These are phyloP conservation scores for Gambusia affinis DNA, from an alignment of 2,113 vertebrate species.

Conservation along the genomic window DNA sequence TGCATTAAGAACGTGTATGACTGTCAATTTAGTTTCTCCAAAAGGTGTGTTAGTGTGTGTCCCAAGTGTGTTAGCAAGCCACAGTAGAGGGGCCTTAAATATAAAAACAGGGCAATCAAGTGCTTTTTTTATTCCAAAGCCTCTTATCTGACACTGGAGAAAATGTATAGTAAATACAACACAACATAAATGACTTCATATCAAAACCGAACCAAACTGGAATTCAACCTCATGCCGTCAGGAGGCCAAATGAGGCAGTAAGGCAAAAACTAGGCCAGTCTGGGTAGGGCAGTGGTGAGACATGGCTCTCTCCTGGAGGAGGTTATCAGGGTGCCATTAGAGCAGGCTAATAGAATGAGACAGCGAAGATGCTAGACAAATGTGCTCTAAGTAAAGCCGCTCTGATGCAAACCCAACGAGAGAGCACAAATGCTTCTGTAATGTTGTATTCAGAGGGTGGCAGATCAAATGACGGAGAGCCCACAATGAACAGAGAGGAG, in stretches of 20 bases:
- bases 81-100: background rate
- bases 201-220: conserved; percentile 7
- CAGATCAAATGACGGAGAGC: conserved; percentile 54
- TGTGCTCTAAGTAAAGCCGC: conserved; percentile 68
- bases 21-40: no score
- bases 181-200: background rate
- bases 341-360: conserved; percentile 71
- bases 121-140: background rate
- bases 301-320: conserved; percentile 51
- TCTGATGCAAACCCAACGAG: conserved; percentile 62
- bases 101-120: background rate
- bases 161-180: background rate
- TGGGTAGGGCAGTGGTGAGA: conserved; percentile 47
- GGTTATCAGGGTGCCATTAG: conserved; percentile 69
- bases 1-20: background rate
- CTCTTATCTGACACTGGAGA: background rate
- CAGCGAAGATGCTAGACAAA: conserved; percentile 60
- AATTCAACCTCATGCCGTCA: conserved; percentile 34
- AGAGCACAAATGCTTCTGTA: conserved; percentile 42
- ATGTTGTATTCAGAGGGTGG: conserved; percentile 38
- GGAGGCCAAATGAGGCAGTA: conserved; percentile 22
- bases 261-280: conserved; percentile 59
- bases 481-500: conserved; percentile 2
- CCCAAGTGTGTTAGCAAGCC: background rate
- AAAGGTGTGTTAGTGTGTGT: no score